Base-by-base conservation (phyloP, 64 coral and sea anemone genomes). In the Anthopleura sola region DNA sequence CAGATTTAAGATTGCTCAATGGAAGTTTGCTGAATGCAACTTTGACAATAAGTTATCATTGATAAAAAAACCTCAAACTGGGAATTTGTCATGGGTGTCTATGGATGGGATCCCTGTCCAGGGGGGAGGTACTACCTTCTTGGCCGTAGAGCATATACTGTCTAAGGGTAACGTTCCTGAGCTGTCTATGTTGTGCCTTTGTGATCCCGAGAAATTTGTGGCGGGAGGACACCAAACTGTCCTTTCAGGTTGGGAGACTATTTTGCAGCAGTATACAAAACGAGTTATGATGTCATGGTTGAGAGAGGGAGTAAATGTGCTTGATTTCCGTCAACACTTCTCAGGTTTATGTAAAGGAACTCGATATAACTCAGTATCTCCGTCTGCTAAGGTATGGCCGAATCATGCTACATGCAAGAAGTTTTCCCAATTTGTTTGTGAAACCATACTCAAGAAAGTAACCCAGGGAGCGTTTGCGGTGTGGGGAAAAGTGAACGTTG, bases 171-270 rank as follows among this genome's bases (percentile, higher is more conserved):
- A 19, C 13, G 16, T 33, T 33, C 75, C 60, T 18, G 13, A 78
- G 33, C 38, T 78, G 75, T 11, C 11, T 78, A 37, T 32, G 34
- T 5, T 78, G 12, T 3, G 14, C 3, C 20, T 78, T 14, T 3
- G 75, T 18, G 75, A 78, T 78, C 75, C 75, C 18, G 75, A 78
- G 2, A 11, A 78, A 18, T 78, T 78, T 78, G 36, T 78, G 75
- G 75, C 75, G 34, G 75, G 36, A 78, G 34, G 75, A 14, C 34
- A 38, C 75, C 75, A 78, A 6, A 66, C 7, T 23, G 23, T 0
- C 19, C 0, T 23, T 8, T 28, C 60, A 6, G 24, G 6, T 29
- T 26, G 21, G 60, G 23, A 24, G n/a, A 20, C 23, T 66, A 66
- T 24, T 66, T 29, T 66, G 5, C 3, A 23, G n/a, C 60, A 26